Conservation (phyloP, 2,888 invertebrate genomes). For the Cantharis nigra region DNA sequence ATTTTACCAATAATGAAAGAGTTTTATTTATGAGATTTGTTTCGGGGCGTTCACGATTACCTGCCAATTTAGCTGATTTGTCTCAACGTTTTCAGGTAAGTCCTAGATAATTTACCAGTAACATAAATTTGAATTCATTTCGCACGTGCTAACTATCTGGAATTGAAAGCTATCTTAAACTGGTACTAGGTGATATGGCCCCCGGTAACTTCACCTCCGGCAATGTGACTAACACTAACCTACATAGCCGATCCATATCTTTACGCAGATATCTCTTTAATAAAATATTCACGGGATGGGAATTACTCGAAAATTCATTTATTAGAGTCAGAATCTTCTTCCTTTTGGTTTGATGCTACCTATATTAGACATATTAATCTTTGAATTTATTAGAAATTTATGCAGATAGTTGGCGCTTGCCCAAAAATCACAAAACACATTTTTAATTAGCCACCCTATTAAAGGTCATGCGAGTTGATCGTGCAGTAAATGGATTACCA, state of each 20-base stretch:
- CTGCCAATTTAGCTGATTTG: slow-evolving; percentile 67
- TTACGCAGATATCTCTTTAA: too few relatives aligned
- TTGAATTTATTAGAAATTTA: not conserved
- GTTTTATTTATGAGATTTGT: slow-evolving; percentile 70
- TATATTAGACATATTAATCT: too few relatives aligned
- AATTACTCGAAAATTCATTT: too few relatives aligned
- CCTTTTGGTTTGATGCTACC: too few relatives aligned
- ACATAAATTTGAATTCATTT: not conserved
- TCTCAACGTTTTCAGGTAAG: slow-evolving; percentile 67
- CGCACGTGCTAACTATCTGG: not conserved
- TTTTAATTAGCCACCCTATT: not conserved
- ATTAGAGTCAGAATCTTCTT: too few relatives aligned
- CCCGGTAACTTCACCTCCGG: too few relatives aligned
- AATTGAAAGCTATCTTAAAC: too few relatives aligned
- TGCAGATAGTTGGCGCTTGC: not conserved
- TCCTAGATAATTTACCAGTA: not conserved
- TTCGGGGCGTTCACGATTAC: slow-evolving; percentile 66
- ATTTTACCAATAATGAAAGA: slow-evolving; percentile 65
- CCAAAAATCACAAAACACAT: not conserved
- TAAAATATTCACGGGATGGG: too few relatives aligned
- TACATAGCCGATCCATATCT: too few relatives aligned
- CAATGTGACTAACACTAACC: too few relatives aligned
- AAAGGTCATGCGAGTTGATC: slow-evolving; percentile 62
- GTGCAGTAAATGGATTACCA: slow-evolving; percentile 63
- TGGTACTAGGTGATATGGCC: too few relatives aligned